Evolutionary conservation across 23 tunicate genomes (phyloP).

Genomic region (Clavelina lepadiformis): DNA sequence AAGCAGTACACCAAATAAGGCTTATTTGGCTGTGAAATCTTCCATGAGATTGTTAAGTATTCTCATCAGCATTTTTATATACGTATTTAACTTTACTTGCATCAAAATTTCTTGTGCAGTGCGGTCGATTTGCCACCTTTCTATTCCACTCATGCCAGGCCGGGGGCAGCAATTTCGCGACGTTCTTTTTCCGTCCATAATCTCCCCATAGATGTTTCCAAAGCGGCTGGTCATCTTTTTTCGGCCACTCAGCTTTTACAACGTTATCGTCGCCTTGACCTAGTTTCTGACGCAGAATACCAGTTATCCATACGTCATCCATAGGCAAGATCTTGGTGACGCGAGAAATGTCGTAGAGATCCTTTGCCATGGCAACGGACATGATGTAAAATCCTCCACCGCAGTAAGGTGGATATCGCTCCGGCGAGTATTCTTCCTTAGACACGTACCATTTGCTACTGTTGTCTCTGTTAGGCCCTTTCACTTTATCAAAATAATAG

Average conservation of each 20-base stretch:
- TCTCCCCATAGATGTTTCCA: conserved; percentile 33
- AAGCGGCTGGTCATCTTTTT: conserved; percentile 1
- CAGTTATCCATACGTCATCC: conserved; percentile 91
- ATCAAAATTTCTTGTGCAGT: too few relatives aligned
- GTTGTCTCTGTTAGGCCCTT: conserved; percentile 38
- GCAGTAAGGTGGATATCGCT: conserved; percentile 74
- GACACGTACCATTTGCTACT: conserved; percentile 36
- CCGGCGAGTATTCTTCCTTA: conserved; percentile 23
- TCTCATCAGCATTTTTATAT: too few relatives aligned
- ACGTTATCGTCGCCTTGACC: conserved; percentile 49
- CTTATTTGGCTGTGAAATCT: too few relatives aligned
- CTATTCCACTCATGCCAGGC: conserved; percentile 15
- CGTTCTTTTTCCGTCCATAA: conserved; percentile 13
- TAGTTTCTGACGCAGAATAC: conserved; percentile 54
- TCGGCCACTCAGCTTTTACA: conserved; percentile 31
- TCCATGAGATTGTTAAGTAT: too few relatives aligned
- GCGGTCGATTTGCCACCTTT: background rate
- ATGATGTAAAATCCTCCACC: conserved; percentile 81
- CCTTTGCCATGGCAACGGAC: conserved; percentile 55
- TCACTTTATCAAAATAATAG: conserved; percentile 22
- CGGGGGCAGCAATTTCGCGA: conserved; percentile 10
- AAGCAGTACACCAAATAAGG: too few relatives aligned
- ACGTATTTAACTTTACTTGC: too few relatives aligned
- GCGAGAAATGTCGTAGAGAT: conserved; percentile 34
- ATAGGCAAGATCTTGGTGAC: conserved; percentile 22